Evolutionary conservation across 2,888 invertebrate species (phyloP).

Genomic region (Heliconius ismenius): DNA sequence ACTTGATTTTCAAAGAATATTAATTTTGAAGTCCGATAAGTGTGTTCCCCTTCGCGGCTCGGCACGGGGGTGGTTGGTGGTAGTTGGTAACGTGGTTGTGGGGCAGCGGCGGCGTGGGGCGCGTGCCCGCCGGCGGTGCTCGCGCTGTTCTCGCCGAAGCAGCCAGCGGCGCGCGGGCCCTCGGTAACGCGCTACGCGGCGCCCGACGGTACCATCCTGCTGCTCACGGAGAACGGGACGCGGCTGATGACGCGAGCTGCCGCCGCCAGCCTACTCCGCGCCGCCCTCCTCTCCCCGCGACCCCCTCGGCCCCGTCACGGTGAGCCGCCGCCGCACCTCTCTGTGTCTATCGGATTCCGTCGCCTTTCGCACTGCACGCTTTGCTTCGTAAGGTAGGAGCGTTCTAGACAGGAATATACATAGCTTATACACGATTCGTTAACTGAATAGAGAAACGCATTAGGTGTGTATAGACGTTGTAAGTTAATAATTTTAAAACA

Average conservation of each 20-base stretch:
- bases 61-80: slow-evolving; percentile 66
- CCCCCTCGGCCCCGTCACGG: slow-evolving; percentile 79
- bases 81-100: slow-evolving; percentile 77
- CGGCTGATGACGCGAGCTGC: slow-evolving; percentile 80
- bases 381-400: slow-evolving; percentile 80
- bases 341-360: slow-evolving; percentile 75
- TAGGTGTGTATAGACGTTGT: not conserved
- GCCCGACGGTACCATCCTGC: slow-evolving; percentile 83
- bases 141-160: slow-evolving; percentile 79
- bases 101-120: slow-evolving; percentile 79
- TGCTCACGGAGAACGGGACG: slow-evolving; percentile 85
- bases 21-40: slow-evolving; percentile 58
- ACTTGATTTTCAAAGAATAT: not conserved
- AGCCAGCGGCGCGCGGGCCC: slow-evolving; percentile 71
- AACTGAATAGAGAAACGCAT: slow-evolving; percentile 2
- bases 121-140: slow-evolving; percentile 79
- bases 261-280: slow-evolving; percentile 79
- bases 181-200: slow-evolving; percentile 83
- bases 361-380: slow-evolving; percentile 80
- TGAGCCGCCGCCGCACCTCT: slow-evolving; percentile 79
- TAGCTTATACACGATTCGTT: slow-evolving; percentile 15
- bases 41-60: slow-evolving; percentile 69
- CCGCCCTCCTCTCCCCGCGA: slow-evolving; percentile 80
- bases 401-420: slow-evolving; percentile 44
- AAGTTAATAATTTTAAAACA: not conserved